These are phyloP conservation scores for Barnardius zonarius DNA, from an alignment of 2,113 vertebrate genomes.

Conservation along the genomic window DNA sequence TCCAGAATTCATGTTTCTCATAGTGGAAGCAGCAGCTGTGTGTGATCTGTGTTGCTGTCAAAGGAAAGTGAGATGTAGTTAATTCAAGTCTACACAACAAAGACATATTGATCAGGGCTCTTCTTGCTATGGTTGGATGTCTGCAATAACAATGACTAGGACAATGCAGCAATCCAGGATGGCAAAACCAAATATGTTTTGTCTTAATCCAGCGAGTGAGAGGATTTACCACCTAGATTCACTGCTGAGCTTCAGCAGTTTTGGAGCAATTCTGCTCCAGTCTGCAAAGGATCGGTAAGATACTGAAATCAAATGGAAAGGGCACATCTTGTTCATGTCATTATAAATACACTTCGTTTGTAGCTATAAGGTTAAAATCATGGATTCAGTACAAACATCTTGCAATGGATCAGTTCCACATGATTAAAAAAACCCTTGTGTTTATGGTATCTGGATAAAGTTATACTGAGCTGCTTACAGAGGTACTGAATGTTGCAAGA, in stretches of 20 bases:
- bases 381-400: background rate
- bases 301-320: background rate
- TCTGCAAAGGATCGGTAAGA: background rate
- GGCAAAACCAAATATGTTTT: background rate
- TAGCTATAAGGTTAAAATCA: background rate
- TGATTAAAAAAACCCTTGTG: background rate
- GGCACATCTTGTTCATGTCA: background rate
- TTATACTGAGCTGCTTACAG: background rate
- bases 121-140: background rate
- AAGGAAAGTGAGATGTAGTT: conserved; percentile 56
- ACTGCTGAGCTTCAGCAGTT: background rate
- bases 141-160: background rate
- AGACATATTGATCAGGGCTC: conserved; percentile 14
- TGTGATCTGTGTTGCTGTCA: conserved; percentile 65
- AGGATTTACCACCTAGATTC: background rate
- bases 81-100: conserved; percentile 16
- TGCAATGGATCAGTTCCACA: background rate
- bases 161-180: background rate
- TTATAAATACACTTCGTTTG: background rate
- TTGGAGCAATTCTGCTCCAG: background rate
- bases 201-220: background rate
- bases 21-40: conserved; percentile 26
- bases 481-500: background rate
- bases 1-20: conserved; percentile 25
- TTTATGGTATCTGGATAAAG: background rate